These are phyloP conservation scores for Elysia crispata DNA, from an alignment of 2,888 invertebrate genomes.

Conservation along the genomic window DNA sequence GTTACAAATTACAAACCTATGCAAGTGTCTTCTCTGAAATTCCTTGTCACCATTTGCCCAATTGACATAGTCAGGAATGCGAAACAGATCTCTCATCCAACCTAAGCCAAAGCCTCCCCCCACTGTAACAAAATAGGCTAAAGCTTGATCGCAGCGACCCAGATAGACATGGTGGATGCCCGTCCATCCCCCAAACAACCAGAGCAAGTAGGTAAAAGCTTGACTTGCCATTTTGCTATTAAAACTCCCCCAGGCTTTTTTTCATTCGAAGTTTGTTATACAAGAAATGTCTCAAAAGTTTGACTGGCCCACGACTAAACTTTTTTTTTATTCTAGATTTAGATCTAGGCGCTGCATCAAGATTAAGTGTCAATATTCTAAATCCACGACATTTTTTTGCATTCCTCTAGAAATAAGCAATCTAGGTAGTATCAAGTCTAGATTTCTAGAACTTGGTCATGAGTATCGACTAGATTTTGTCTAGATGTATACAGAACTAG, in stretches of 20 bases:
- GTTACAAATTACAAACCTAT: neutral
- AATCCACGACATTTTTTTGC: too few species aligned
- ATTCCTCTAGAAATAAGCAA: too few species aligned
- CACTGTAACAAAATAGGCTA: conserved; percentile 91
- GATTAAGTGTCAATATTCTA: too few species aligned
- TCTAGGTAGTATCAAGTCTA: too few species aligned
- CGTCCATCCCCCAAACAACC: conserved; percentile 92
- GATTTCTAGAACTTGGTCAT: too few species aligned
- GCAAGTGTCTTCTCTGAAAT: conserved; percentile 59
- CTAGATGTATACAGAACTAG: too few species aligned
- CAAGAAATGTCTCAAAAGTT: too few species aligned
- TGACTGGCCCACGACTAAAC: too few species aligned
- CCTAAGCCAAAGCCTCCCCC: conserved; percentile 89
- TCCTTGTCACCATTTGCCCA: conserved; percentile 80
- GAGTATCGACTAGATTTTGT: too few species aligned
- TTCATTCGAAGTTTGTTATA: conserved; percentile 2
- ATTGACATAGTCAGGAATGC: conserved; percentile 90
- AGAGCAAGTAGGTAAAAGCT: conserved; percentile 87
- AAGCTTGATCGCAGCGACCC: conserved; percentile 91
- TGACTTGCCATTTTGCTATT: conserved; percentile 74
- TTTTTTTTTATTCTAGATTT: too few species aligned
- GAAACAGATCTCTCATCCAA: conserved; percentile 90
- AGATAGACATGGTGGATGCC: conserved; percentile 95
- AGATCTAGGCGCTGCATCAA: too few species aligned
- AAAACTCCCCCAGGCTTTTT: neutral